Base-by-base conservation (phyloP, 2,113 vertebrate species). In the Corythaixoides concolor region DNA sequence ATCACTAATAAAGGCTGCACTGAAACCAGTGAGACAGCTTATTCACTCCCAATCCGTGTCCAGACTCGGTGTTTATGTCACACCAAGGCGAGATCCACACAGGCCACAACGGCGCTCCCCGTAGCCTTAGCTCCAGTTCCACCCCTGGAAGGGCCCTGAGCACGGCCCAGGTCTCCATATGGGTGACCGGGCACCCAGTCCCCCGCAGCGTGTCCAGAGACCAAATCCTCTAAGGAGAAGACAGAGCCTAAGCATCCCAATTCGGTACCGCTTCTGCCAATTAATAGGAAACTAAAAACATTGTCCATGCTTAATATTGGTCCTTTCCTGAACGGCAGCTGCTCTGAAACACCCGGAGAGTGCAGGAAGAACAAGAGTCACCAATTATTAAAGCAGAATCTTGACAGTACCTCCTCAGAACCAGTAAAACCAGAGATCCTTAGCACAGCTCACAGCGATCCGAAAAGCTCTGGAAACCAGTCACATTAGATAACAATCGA, bases 301-400 rank as follows among this genome's bases (percentile, higher is more conserved):
- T 1, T 19, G 18, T 11, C 0, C 1, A 4, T 60, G n/a, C 3
- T 74, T 69, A 24, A 2, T 12, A 37, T 15, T n/a, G 70, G 55
- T 41, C 50, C 50, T 41, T 70, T 66, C 21, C 5, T 33, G 64
- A 77, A 35, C 4, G 12, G 15, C 60, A 81, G 56, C 13, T 70
- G 47, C 64, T 72, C 66, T 59, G 37, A 78, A 74, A 59, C 32
- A 28, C 7, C 35, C 5, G 33, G 21, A 43, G 35, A 64, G n/a
- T 14, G 74, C n/a, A 17, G 24, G 45, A 77, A 39, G 15, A 45
- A 58, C 19, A 12, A 11, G 4, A 58, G 37, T 9, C 21, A 30
- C 11, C 11, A 22, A 16, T 41, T 52, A 69, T 67, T 37, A 70
- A 62, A 74, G 60, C 22, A 88, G 45, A 53, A 22, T n/a, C 64